Conservation (phyloP, 2,113 vertebrate species). For the Callocephalon fimbriatum region DNA sequence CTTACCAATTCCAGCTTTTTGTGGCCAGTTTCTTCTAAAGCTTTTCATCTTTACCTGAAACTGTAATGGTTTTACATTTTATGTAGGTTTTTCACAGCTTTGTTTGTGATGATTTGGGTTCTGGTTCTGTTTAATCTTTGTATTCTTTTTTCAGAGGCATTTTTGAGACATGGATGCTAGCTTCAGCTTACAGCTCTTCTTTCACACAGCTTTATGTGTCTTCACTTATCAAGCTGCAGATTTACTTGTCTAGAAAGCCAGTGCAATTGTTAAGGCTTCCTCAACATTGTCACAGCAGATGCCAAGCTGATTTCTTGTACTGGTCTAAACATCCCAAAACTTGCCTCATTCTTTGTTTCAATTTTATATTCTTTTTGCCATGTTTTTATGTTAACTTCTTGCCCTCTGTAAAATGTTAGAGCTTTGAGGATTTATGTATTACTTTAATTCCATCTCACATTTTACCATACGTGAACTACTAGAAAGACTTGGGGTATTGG, state of each 20-base stretch:
- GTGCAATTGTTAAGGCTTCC: background rate
- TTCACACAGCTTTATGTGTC: background rate
- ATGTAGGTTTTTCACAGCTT: background rate
- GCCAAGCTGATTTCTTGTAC: background rate
- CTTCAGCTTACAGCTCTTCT: background rate
- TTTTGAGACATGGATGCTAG: background rate
- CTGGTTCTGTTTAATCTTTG: background rate
- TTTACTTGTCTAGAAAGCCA: background rate
- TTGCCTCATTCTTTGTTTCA: background rate
- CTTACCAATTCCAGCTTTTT: background rate
- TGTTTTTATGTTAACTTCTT: background rate
- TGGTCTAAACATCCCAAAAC: background rate
- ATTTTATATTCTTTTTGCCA: background rate
- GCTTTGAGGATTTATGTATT: background rate
- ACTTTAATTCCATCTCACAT: background rate
- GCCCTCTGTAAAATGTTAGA: background rate
- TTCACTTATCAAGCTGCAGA: background rate
- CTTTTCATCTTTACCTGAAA: background rate
- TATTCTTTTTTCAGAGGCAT: background rate
- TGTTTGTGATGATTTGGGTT: background rate
- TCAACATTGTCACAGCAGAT: background rate
- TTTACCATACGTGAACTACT: background rate
- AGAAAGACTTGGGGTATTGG: background rate
- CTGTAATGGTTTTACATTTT: background rate
- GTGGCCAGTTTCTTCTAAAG: background rate